These are phyloP conservation scores for Diploscapter pachys DNA, from an alignment of 1,140 invertebrate genomes.

Conservation along the genomic window DNA sequence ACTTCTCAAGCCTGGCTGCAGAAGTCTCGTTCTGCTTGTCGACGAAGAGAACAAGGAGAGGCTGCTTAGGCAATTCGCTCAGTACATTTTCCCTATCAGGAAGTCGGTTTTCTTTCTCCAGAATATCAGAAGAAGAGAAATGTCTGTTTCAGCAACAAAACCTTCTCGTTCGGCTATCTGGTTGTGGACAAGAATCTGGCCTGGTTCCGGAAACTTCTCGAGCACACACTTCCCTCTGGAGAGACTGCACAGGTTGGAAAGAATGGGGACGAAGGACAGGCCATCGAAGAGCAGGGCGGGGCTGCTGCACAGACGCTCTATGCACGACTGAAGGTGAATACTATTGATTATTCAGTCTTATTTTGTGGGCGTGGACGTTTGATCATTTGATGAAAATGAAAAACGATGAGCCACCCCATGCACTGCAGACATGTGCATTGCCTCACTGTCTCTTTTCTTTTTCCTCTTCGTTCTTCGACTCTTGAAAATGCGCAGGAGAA, in stretches of 20 bases:
- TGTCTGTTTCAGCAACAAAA: slow-evolving; percentile 74
- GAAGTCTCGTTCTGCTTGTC: slow-evolving; percentile 83
- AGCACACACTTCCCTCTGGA: slow-evolving; percentile 71
- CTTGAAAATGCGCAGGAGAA: too few species aligned
- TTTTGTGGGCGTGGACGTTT: slow-evolving; percentile 22
- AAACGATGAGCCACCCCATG: too few species aligned
- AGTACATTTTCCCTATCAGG: slow-evolving; percentile 87
- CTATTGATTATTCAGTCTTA: slow-evolving; percentile 13
- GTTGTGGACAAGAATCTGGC: slow-evolving; percentile 80
- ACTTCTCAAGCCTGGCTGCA: slow-evolving; percentile 86
- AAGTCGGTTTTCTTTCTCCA: slow-evolving; percentile 67
- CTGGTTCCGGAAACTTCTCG: slow-evolving; percentile 86
- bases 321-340: slow-evolving; percentile 39
- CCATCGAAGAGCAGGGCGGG: slow-evolving; percentile 60
- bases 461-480: too few species aligned
- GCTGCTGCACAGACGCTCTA: slow-evolving; percentile 63
- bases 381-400: not conserved
- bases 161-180: slow-evolving; percentile 86
- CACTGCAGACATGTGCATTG: slow-evolving; percentile 21
- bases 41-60: slow-evolving; percentile 81
- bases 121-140: not conserved
- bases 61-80: slow-evolving; percentile 83
- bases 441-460: slow-evolving; percentile 1
- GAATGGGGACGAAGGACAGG: not conserved
- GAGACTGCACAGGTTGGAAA: slow-evolving; percentile 38